Evolutionary conservation across 2,888 invertebrate species (phyloP).

Genomic region (Argyra leucocephala): DNA sequence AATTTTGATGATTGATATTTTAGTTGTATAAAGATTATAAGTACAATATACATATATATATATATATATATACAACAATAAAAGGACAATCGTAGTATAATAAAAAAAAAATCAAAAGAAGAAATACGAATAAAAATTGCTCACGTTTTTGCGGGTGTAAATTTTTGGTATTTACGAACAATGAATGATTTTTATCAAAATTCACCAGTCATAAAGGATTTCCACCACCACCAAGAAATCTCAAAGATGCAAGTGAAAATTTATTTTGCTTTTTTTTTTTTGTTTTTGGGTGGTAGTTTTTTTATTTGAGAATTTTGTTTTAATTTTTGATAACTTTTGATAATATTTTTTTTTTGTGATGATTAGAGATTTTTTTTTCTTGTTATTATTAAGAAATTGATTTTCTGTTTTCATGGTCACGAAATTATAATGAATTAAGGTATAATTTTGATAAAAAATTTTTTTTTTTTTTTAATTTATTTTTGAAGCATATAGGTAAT

Average conservation of each 20-base stretch:
- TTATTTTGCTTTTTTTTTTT: not conserved
- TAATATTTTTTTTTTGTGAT: too few relatives aligned
- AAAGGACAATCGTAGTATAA: not conserved
- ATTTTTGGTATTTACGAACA: not conserved
- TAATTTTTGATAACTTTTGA: too few relatives aligned
- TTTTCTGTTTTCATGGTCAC: too few relatives aligned
- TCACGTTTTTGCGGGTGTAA: slow-evolving; percentile 6
- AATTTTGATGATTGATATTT: slow-evolving; percentile 3
- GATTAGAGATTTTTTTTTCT: too few relatives aligned
- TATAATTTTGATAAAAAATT: too few relatives aligned
- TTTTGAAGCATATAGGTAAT: too few relatives aligned
- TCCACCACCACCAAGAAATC: not conserved
- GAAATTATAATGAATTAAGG: too few relatives aligned
- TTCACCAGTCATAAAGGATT: slow-evolving; percentile 1
- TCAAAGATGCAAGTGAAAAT: not conserved
- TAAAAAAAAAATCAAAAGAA: not conserved
- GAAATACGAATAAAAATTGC: not conserved
- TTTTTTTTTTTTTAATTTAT: too few relatives aligned
- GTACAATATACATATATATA: not conserved
- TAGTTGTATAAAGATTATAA: not conserved
- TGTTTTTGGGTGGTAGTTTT: not conserved
- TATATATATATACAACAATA: not conserved
- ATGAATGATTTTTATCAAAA: not conserved
- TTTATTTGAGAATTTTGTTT: not conserved
- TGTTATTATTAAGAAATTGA: too few relatives aligned